Base-by-base conservation (phyloP, 2,888 invertebrate species). In the Eilema depressum region DNA sequence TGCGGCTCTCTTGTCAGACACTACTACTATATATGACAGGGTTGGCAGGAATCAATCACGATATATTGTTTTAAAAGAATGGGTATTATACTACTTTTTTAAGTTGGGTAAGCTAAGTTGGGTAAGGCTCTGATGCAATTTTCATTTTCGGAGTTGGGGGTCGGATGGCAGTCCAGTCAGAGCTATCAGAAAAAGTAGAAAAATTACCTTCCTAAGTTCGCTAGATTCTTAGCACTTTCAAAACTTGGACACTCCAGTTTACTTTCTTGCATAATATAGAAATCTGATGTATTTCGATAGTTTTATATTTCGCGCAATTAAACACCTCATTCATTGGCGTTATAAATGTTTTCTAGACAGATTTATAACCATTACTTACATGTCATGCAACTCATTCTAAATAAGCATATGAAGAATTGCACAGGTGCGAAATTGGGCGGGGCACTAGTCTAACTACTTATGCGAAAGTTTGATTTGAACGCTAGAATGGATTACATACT, bases 1-100 rank as follows among this genome's bases (percentile, higher is more conserved):
- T 61, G 66, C 66, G 47, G 23, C 33, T 53, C 61, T 74, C 71
- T 62, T 79, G 70, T 70, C 12, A 7, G 26, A 47, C 41, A 69
- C 66, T 71, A 60, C n/a, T n/a, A n/a, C n/a, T 41, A 74, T 63
- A 76, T 53, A 0, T 62, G 23, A 11, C 30, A 20, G 26, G 33
- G 26, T 56, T 57, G 33, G 26, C 56, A 25, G 28, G 20, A 30
- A 53, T 23, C 26, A 60, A 53, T 53, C n/a, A 41, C 17, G 41
- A 17, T 41, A 4, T 17, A 4, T 37, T 37, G 2, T 12, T 12
- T 8, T 12, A n/a, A n/a, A n/a, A n/a, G n/a, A n/a, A n/a, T n/a
- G n/a, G n/a, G n/a, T n/a, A n/a, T n/a, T n/a, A n/a, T n/a, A n/a
- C n/a, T n/a, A n/a, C n/a, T n/a, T n/a, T n/a, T n/a, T n/a, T n/a